phyloP scores from a whole-genome alignment of 1,140 invertebrate genomes.

The Ostrea denselamellosa region DNA sequence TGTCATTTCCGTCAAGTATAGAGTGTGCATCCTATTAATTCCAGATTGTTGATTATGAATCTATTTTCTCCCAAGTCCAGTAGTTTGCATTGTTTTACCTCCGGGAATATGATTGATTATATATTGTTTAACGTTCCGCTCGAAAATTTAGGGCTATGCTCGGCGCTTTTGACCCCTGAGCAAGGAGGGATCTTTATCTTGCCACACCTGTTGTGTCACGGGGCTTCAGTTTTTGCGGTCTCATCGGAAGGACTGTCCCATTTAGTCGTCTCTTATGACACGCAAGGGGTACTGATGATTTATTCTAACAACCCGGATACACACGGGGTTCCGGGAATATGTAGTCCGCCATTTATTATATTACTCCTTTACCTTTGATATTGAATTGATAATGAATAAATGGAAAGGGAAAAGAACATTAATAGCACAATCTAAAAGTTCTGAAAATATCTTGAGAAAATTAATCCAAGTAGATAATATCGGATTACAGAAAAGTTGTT shows the following conservation, averaged over 20 bases:
- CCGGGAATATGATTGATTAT: background rate
- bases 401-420: background rate
- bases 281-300: too few relatives aligned
- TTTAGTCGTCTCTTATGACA: too few relatives aligned
- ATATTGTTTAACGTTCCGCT: background rate
- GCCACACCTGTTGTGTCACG: too few relatives aligned
- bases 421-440: too few relatives aligned
- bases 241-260: too few relatives aligned
- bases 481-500: background rate
- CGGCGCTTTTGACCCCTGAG: too few relatives aligned
- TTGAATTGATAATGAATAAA: background rate
- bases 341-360: background rate
- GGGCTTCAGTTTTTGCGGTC: too few relatives aligned
- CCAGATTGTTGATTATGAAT: background rate
- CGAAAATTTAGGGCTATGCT: too few relatives aligned
- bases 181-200: too few relatives aligned
- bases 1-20: background rate
- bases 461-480: background rate
- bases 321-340: background rate
- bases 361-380: background rate
- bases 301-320: too few relatives aligned
- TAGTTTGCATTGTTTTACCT: background rate
- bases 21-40: background rate
- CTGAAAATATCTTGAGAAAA: too few relatives aligned
- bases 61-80: background rate